Evolutionary conservation across 2,797 vertebrate genomes (phyloP).

Genomic region (Acanthopagrus latus): DNA sequence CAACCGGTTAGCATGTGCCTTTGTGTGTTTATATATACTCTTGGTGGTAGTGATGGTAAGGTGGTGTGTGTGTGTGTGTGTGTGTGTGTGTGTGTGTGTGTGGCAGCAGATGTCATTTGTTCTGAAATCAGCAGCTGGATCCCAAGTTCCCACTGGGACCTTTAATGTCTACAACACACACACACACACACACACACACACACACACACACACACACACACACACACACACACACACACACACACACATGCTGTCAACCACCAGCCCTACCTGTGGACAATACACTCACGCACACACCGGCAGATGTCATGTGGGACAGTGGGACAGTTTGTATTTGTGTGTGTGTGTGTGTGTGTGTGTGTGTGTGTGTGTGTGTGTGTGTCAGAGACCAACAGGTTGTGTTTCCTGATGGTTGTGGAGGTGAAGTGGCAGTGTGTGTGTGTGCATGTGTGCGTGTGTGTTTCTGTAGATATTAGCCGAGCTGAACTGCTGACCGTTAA

Average conservation of each 20-base stretch:
- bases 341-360: constrained; percentile 12
- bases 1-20: constrained; percentile 51
- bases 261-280: constrained; percentile 48
- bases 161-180: constrained; percentile 58
- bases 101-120: constrained; percentile 73
- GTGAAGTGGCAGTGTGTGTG: constrained; percentile 11
- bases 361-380: constrained; percentile 20
- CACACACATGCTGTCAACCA: constrained; percentile 28
- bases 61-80: constrained; percentile 43
- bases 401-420: constrained; percentile 25
- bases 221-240: constrained; percentile 36
- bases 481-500: constrained; percentile 50
- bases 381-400: constrained; percentile 41
- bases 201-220: constrained; percentile 27
- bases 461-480: constrained; percentile 38
- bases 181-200: constrained; percentile 34
- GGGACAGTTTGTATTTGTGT: constrained; percentile 4
- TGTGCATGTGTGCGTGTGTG: constrained; percentile 12
- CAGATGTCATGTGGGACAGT: constrained; percentile 44
- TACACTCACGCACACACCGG: constrained; percentile 11
- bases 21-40: constrained; percentile 59
- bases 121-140: constrained; percentile 80
- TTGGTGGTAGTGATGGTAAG: constrained; percentile 36
- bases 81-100: constrained; percentile 53
- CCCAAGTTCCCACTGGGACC: constrained; percentile 69